A percentile compares a stretch with the other conserved stretches of the same genome.
phyloP scores from a whole-genome alignment of 2,797 vertebrate species.

The Cygnus olor region DNA sequence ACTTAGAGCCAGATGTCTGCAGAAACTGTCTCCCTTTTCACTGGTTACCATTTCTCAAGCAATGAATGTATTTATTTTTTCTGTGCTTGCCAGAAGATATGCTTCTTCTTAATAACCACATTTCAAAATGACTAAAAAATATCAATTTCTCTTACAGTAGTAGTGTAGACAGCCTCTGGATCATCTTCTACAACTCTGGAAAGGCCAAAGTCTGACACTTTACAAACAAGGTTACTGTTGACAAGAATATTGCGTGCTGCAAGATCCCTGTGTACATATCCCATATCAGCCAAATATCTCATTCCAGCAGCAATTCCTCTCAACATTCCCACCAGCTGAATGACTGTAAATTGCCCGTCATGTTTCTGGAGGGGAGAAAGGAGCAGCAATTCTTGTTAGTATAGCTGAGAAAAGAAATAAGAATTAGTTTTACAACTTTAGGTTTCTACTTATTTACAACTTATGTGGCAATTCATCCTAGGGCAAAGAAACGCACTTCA shows the following conservation, averaged over 20 bases:
- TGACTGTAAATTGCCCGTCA: conserved; percentile 97
- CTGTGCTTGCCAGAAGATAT: background rate
- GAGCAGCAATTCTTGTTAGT: conserved; percentile 54
- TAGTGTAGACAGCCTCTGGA: conserved; percentile 97
- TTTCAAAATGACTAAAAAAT: background rate
- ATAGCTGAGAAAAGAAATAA: conserved; percentile 38
- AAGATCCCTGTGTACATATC: conserved; percentile 97
- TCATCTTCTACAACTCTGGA: conserved; percentile 98
- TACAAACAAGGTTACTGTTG: conserved; percentile 99
- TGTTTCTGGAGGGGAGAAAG: conserved; percentile 87
- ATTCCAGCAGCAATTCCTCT: conserved; percentile 97
- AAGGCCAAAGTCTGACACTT: conserved; percentile 99
- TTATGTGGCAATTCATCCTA: background rate
- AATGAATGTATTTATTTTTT: background rate
- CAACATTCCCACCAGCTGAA: conserved; percentile 98
- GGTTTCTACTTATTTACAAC: background rate
- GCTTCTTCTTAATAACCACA: background rate
- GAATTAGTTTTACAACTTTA: background rate
- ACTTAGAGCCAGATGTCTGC: background rate
- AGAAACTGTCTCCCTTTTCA: background rate
- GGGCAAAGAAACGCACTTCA: background rate
- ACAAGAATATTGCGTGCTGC: conserved; percentile 98
- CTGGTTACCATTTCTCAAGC: background rate
- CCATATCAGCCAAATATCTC: conserved; percentile 98
- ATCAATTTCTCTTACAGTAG: conserved; percentile 86